Evolutionary conservation across 2,113 vertebrate species (phyloP).

Genomic region (Corvus hawaiiensis): DNA sequence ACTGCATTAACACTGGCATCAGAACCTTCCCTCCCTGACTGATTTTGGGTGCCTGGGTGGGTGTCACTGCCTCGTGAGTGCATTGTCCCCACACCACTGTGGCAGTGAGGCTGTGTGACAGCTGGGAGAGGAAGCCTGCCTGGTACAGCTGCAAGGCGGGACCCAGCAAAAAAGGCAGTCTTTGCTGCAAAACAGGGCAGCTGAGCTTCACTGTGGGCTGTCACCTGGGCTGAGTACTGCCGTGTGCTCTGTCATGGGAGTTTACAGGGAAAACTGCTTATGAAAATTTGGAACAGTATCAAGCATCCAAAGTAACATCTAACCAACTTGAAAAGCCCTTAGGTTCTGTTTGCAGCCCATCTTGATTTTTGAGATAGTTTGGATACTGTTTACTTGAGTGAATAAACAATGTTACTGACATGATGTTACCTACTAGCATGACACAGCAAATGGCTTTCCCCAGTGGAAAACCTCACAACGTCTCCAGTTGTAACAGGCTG

Average conservation of each 20-base stretch:
- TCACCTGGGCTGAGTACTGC: background rate
- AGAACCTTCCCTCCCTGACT: background rate
- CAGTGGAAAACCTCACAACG: background rate
- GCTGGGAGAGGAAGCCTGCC: background rate
- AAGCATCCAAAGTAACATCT: background rate
- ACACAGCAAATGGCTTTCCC: background rate
- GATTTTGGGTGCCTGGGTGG: background rate
- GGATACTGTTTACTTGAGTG: background rate
- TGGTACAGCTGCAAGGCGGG: rapidly evolving
- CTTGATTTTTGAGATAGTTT: background rate
- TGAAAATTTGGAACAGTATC: background rate
- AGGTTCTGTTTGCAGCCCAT: background rate
- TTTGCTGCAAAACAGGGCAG: background rate
- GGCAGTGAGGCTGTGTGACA: background rate
- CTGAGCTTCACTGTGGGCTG: rapidly evolving
- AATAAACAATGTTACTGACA: background rate
- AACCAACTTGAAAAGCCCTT: background rate
- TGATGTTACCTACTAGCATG: background rate
- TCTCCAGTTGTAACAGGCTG: background rate
- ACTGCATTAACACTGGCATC: background rate
- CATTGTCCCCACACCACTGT: rapidly evolving
- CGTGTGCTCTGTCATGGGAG: background rate
- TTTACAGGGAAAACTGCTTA: background rate
- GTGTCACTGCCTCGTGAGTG: background rate
- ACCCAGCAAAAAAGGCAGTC: background rate